Base-by-base conservation (phyloP, 2,113 vertebrate species). In the Istiophorus platypterus region DNA sequence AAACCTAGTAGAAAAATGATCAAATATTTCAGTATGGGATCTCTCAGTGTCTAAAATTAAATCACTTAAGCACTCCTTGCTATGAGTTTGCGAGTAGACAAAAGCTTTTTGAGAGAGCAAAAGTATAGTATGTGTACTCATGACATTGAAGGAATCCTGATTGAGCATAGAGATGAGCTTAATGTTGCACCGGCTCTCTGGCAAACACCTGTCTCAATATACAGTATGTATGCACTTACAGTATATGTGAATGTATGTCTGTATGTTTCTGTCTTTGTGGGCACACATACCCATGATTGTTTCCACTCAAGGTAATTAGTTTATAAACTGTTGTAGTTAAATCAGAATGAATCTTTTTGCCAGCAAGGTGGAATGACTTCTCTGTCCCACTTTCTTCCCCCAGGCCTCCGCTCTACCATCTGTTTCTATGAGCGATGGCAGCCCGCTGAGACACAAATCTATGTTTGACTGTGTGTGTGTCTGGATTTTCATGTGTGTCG, bases 1-100 rank as follows among this genome's bases (percentile, higher is more conserved):
- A 76, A 89, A 79, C 68, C 62, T 62, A 39, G 64, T 78, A 58
- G 67, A 79, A 78, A 34, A 90, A 84, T 81, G 86, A 80, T 81
- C 82, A 80, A 87, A 89, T 86, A 92, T 85, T 89, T 91, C 84
- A 64, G 77, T 51, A 27, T 74, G 71, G 74, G 72, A 92, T 91
- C 84, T 82, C 64, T 89, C 78, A 64, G 77, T 93, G 92, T 94
- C 92, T 93, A 92, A 93, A 93, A 94, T 92, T 89, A 90, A 92
- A 94, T 93, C 90, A 86, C 74, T 90, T 88, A 90, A 90, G 89
- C 79, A 78, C 82, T 85, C 47, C 72, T 82, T 73, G 81, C 86
- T 79, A 81, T 91, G 91, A 90, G 85, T 76, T 82, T 81, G 78
- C 8, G 47, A 78, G 52, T 54, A 85, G 64, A 77, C 80, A 86